Evolutionary conservation across 2,888 invertebrate genomes (phyloP), one percentile per base, ranked within the genome.

Genomic region (Eudemis profundana): DNA sequence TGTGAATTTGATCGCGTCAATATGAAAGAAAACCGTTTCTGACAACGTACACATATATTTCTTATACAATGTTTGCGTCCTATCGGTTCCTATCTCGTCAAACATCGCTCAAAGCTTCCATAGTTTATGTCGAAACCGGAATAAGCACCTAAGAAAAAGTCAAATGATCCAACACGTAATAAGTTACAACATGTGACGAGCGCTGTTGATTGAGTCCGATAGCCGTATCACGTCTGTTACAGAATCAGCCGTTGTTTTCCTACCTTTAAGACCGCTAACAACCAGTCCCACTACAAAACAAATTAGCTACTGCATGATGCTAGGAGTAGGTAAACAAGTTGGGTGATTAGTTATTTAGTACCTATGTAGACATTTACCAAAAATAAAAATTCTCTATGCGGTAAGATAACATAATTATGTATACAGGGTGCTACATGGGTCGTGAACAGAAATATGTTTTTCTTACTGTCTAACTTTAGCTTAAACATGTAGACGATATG

Each of bases 151-250:
- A 17, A 29, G 27, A 29, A 44, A 23, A 56, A 47, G 36, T 21
- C 19, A 17, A 47, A 36, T 15, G 7, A 44, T n/a, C 27, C 19
- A 15, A 29, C 44, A 56, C 59, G 47, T 33, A 61, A 51, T 61
- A 44, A 50, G 51, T 14, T 10, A 44, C n/a, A 61, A 44, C 33
- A 27, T 42, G 33, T 33, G 61, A 59, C 59, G 42, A 51, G 42
- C 21, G 44, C 50, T 33, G 33, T 49, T 44, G 61, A 51, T 61
- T 42, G 23, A 40, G 21, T 21, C 29, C 29, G 51, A 61, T 42
- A 61, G 51, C 61, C 42, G 42, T 61, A 44, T 15, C 42, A 10
- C 42, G 50, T 61, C 42, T 33, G 42, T 42, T 51, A 61, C 42
- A 50, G 33, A 51, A 42, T 21, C 61, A 50, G 42, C 50, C 50